phyloP scores from a whole-genome alignment of 2,797 vertebrate species.

The Gymnoscopelus braueri region DNA sequence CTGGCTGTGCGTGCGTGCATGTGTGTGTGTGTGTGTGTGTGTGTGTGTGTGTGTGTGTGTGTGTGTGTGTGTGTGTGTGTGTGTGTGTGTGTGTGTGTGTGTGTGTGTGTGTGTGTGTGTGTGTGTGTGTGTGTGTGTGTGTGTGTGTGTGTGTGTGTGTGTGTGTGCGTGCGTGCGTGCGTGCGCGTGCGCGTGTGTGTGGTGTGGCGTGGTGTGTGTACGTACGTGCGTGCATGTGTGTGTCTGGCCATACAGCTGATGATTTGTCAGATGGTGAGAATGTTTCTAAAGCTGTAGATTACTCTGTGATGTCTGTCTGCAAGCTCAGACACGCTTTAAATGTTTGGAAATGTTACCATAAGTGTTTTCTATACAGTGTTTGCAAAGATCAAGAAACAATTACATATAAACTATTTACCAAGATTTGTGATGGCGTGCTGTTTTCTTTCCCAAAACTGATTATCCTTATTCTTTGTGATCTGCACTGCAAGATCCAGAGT shows the following conservation, averaged over 20 bases:
- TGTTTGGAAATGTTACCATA: constrained; percentile 79
- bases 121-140: constrained; percentile 24
- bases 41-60: constrained; percentile 34
- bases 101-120: constrained; percentile 7
- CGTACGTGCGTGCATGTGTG: constrained; percentile 18
- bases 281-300: constrained; percentile 78
- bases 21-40: constrained; percentile 26
- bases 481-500: too few relatives aligned
- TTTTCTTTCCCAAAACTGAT: constrained; percentile 43
- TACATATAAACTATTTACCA: constrained; percentile 84
- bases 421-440: constrained; percentile 57
- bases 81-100: constrained; percentile 24
- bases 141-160: constrained; percentile 27
- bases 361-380: constrained; percentile 86
- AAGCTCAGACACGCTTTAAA: constrained; percentile 81
- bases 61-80: constrained; percentile 4
- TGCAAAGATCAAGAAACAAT: constrained; percentile 85
- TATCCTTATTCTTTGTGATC: neutral
- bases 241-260: constrained; percentile 39
- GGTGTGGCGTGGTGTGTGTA: constrained; percentile 26
- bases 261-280: constrained; percentile 44
- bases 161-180: constrained; percentile 36
- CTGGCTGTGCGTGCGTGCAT: constrained; percentile 38
- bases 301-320: constrained; percentile 79
- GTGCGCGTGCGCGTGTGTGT: constrained; percentile 32